Base-by-base conservation (phyloP, 2,797 vertebrate genomes). In the Enteromius afrohamiltoni region DNA sequence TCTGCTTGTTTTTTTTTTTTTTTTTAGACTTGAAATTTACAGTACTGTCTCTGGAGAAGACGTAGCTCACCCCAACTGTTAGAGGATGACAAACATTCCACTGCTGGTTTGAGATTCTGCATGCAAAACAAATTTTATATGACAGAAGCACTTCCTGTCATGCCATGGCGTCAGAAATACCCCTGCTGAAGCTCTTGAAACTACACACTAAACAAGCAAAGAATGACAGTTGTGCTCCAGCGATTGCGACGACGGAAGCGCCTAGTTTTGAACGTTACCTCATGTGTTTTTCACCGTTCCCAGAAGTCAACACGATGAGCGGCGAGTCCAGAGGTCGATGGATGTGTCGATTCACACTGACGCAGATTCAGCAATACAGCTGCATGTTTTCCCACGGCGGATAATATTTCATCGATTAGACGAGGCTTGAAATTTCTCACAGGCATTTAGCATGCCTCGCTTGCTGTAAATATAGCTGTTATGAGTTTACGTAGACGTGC, bases 331-430 rank as follows among this genome's bases (percentile, higher is more conserved):
- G 42, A 79, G 74, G 26, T 80, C 42, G 58, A 69, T 53, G 34
- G 34, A 77, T 42, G 40, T 80, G 70, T 53, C 42, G 47, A 76
- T 40, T 67, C 29, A 45, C 80, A 85, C 67, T 65, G 80, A 80
- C 65, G 80, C 71, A 62, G 6, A 78, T 80, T 64, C 68, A 74
- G 82, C 79, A 84, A 68, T 84, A 79, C 19, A 1, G 55, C 85
- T 49, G 42, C 51, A 37, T 77, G 69, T 77, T 37, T 75, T 53
- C 78, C 42, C 60, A 70, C 26, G n/a, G 78, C 31, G 17, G 47
- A 87, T 89, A 87, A 90, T 89, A 78, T 85, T 87, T 82, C 88
- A 92, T 91, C 85, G 87, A 92, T 91, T 86, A 78, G 79, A 87
- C 26, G 45, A n/a, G 13, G 77, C 60, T 87, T 75, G 68, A 58